Conservation (phyloP, 2,888 invertebrate genomes). For the Agonopterix heracliana region DNA sequence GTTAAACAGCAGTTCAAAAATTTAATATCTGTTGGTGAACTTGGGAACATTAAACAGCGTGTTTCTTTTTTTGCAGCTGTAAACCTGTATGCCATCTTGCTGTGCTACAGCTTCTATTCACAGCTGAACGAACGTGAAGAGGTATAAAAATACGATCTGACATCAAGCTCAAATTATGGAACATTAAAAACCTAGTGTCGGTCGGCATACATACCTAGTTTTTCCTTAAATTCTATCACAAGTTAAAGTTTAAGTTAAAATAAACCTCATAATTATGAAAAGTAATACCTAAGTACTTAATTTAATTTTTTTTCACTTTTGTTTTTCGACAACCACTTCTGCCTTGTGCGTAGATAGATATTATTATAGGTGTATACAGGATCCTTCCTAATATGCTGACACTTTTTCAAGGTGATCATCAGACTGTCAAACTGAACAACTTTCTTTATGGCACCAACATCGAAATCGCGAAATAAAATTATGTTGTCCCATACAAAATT, state of each 20-base stretch:
- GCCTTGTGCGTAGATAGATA: too few relatives aligned
- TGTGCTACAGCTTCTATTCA: constrained; percentile 54
- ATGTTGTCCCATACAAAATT: too few relatives aligned
- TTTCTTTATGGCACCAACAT: too few relatives aligned
- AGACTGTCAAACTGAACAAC: too few relatives aligned
- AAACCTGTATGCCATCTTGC: constrained; percentile 48
- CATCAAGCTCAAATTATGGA: not conserved
- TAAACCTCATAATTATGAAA: too few relatives aligned
- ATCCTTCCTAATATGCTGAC: too few relatives aligned
- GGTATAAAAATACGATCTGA: constrained; percentile 17
- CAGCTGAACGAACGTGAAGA: constrained; percentile 53
- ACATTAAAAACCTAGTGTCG: constrained; percentile 1
- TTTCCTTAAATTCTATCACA: constrained; percentile 1
- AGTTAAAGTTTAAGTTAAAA: not conserved
- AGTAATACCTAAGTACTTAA: too few relatives aligned
- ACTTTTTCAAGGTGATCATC: too few relatives aligned
- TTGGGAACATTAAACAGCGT: not conserved
- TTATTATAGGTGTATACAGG: too few relatives aligned
- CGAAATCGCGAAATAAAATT: too few relatives aligned
- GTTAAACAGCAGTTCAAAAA: not conserved
- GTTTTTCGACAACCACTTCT: too few relatives aligned
- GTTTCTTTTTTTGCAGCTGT: constrained; percentile 38
- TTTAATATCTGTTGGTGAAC: not conserved
- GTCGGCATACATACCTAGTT: not conserved
- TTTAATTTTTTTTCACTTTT: too few relatives aligned